These are phyloP conservation scores for Crotophaga sulcirostris DNA, from an alignment of 2,113 vertebrate species.

Conservation along the genomic window DNA sequence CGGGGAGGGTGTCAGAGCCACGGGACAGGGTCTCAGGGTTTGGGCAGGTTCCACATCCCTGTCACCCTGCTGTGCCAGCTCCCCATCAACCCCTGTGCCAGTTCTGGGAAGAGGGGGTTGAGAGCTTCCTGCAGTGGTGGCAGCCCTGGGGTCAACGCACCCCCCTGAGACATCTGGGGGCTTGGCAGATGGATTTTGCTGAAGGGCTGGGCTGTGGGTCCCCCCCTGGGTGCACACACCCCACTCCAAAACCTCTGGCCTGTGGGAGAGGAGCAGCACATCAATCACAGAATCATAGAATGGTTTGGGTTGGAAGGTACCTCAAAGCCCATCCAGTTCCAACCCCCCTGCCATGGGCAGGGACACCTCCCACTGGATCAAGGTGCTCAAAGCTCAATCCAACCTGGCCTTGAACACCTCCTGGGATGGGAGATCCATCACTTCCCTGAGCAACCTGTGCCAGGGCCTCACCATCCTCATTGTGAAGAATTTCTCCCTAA, in stretches of 20 bases:
- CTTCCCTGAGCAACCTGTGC: too few relatives aligned
- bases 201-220: not conserved
- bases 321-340: too few relatives aligned
- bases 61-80: not conserved
- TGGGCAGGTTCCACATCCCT: not conserved
- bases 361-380: too few relatives aligned
- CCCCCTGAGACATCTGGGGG: not conserved
- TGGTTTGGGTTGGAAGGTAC: too few relatives aligned
- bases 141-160: not conserved
- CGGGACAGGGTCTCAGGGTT: not conserved
- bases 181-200: not conserved
- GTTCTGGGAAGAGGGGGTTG: not conserved
- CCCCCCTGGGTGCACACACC: not conserved
- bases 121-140: not conserved
- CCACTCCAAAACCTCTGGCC: too few relatives aligned
- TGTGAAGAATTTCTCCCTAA: too few relatives aligned
- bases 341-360: too few relatives aligned
- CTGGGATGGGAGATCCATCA: too few relatives aligned
- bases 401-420: too few relatives aligned
- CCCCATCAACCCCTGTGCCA: not conserved
- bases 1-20: not conserved
- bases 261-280: rapidly evolving
- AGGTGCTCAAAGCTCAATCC: too few relatives aligned
- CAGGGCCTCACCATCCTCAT: too few relatives aligned
- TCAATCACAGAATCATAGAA: too few relatives aligned